Evolutionary conservation across 2,888 invertebrate genomes (phyloP).

Genomic region (Tetragnatha montana): DNA sequence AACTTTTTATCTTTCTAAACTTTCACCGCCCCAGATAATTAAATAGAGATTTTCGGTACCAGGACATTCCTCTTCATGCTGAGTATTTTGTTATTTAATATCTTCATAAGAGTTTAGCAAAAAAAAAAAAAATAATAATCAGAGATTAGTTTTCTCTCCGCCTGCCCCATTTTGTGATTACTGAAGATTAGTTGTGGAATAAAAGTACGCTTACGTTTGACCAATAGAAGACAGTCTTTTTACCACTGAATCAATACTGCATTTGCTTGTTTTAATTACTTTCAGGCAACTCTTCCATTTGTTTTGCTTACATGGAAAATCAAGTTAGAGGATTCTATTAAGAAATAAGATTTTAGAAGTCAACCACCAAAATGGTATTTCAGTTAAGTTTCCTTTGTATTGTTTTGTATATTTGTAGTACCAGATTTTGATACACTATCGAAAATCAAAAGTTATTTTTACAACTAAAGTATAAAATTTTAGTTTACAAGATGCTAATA

Average conservation of each 20-base stretch:
- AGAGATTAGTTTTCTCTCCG: background rate
- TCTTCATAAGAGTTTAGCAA: background rate
- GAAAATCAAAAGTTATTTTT: too few species aligned
- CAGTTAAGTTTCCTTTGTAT: too few species aligned
- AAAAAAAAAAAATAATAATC: too few species aligned
- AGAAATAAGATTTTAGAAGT: too few species aligned
- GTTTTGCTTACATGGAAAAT: background rate
- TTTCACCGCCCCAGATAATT: background rate
- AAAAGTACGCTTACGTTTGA: background rate
- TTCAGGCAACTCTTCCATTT: background rate
- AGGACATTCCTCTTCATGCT: background rate
- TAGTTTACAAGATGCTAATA: too few species aligned
- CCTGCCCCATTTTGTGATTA: background rate
- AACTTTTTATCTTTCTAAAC: background rate
- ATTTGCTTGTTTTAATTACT: background rate
- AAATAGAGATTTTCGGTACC: background rate
- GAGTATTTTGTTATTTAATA: background rate
- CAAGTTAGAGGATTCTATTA: too few species aligned
- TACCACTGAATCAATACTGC: background rate
- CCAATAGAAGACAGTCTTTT: background rate
- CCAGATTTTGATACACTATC: too few species aligned
- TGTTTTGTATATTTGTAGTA: too few species aligned
- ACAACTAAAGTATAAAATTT: too few species aligned
- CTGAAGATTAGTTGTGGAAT: background rate
- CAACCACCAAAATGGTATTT: too few species aligned